Evolutionary conservation across 2,113 vertebrate species (phyloP), one percentile per base, ranked within the genome.

Genomic region (Syngnathus scovelli): DNA sequence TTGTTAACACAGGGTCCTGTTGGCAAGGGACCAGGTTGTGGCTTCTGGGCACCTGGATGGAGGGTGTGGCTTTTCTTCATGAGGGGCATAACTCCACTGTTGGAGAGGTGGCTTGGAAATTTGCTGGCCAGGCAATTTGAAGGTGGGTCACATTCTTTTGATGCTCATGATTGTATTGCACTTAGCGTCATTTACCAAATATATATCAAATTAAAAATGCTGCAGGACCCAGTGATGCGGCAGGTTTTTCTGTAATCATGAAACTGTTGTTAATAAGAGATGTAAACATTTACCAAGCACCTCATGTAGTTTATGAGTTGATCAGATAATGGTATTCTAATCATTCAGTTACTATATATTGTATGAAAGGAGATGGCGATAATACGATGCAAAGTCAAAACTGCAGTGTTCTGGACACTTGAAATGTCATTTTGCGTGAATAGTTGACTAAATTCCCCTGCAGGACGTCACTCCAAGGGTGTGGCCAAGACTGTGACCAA

Each of bases 21-120:
- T 70, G 98, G 98, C 46, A 99, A 99, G 69, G 98, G 98, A 73
- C 98, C 98, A 62, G 98, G 98, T 71, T 99, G 98, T 89, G 98
- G 98, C 27, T 99, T 99, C 87, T 99, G 98, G 98, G 96, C 95
- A 75, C 93, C 98, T 1, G 98, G 98, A 33, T 99, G 98, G 98
- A 91, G 98, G 61, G 98, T 99, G n/a, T 99, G 98, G 98, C 90
- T 99, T 60, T 99, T 99, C 87, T 99, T 99, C 84, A 99, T 99
- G 98, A 93, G 98, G 52, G 98, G 98, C 54, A 99, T 99, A 83
- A 99, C 98, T 0, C 98, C 98, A 0, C 87, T 99, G 85, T 82
- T 99, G 84, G 98, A 99, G 76, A 93, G 98, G 36, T 99, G 98
- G 98, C 92, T 99, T 11, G 98, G 98, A 38, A 99, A 99, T 90